A percentile compares a stretch with the other conserved stretches of the same genome.
These are phyloP conservation scores for Allacma fusca DNA, from an alignment of 2,888 invertebrate genomes.

Conservation along the genomic window DNA sequence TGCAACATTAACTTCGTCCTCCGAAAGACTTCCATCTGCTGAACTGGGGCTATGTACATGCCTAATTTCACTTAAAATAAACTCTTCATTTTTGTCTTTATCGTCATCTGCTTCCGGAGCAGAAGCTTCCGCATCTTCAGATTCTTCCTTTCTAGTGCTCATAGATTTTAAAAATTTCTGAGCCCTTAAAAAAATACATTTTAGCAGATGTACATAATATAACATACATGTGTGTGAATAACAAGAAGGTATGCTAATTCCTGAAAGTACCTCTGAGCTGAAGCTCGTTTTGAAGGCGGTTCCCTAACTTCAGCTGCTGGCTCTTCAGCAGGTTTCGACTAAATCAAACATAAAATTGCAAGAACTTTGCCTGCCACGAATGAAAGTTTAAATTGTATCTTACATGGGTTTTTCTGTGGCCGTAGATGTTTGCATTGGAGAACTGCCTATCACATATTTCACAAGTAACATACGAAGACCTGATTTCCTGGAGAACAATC, in stretches of 20 bases:
- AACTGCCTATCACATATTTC: conserved; percentile 52
- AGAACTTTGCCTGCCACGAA: no score
- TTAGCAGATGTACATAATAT: neutral
- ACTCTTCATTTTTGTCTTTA: conserved; percentile 29
- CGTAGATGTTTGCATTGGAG: conserved; percentile 48
- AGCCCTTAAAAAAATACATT: conserved; percentile 17
- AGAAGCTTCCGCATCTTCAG: no score
- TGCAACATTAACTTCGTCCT: neutral
- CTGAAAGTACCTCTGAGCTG: conserved; percentile 20
- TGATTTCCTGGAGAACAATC: conserved; percentile 52
- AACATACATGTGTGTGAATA: no score
- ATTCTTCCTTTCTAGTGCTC: conserved; percentile 4
- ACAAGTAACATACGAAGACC: conserved; percentile 51
- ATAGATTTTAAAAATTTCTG: conserved; percentile 7
- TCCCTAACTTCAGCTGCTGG: no score
- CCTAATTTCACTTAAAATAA: conserved; percentile 1
- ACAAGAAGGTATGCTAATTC: no score
- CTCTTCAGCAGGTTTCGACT: no score
- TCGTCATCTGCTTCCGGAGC: no score
- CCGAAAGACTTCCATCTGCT: no score
- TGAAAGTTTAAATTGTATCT: conserved; percentile 5
- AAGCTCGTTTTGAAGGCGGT: conserved; percentile 4
- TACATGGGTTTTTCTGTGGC: conserved; percentile 53
- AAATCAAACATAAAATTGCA: no score
- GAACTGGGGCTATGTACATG: no score